A percentile compares a stretch with the other conserved stretches of the same genome.
Conservation (phyloP, 1,140 invertebrate species). For the Drosophila ananassae region DNA sequence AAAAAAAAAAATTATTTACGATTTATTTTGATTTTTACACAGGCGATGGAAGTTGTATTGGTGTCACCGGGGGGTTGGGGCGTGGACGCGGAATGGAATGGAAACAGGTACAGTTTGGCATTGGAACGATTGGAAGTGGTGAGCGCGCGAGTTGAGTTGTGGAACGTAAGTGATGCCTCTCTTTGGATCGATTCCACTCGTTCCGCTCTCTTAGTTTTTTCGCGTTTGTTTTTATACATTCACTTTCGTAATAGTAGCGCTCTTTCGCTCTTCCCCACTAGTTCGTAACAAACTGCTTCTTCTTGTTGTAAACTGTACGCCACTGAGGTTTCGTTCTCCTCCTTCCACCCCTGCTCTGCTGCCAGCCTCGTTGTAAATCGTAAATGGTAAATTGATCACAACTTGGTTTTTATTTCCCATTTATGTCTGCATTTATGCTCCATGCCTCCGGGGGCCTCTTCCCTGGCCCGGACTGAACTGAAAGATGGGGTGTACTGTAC, state of each 20-base stretch:
- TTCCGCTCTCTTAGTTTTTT: slow-evolving; percentile 42
- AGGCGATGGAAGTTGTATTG: slow-evolving; percentile 47
- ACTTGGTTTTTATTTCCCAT: slow-evolving; percentile 32
- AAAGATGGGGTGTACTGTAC: slow-evolving; percentile 27
- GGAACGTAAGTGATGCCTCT: slow-evolving; percentile 61
- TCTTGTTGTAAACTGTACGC: slow-evolving; percentile 60
- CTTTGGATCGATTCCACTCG: slow-evolving; percentile 26
- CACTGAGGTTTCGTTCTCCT: slow-evolving; percentile 4
- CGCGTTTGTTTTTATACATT: slow-evolving; percentile 64
- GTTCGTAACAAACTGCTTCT: slow-evolving; percentile 81
- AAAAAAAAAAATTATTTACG: slow-evolving; percentile 79
- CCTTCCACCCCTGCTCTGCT: slow-evolving; percentile 32
- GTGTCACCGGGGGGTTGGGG: slow-evolving; percentile 70
- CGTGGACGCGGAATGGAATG: slow-evolving; percentile 45
- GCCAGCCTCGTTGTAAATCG: slow-evolving; percentile 38
- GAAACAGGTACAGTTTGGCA: slow-evolving; percentile 71
- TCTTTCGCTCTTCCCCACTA: slow-evolving; percentile 72
- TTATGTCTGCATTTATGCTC: slow-evolving; percentile 48
- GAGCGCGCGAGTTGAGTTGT: slow-evolving; percentile 59
- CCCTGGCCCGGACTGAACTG: slow-evolving; percentile 14
- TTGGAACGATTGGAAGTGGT: slow-evolving; percentile 27
- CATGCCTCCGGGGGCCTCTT: slow-evolving; percentile 7
- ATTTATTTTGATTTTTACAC: slow-evolving; percentile 78
- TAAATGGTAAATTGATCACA: slow-evolving; percentile 49
- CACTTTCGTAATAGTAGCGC: slow-evolving; percentile 74